Base-by-base conservation (phyloP, 2,113 vertebrate genomes). In the Nothoprocta perdicaria region DNA sequence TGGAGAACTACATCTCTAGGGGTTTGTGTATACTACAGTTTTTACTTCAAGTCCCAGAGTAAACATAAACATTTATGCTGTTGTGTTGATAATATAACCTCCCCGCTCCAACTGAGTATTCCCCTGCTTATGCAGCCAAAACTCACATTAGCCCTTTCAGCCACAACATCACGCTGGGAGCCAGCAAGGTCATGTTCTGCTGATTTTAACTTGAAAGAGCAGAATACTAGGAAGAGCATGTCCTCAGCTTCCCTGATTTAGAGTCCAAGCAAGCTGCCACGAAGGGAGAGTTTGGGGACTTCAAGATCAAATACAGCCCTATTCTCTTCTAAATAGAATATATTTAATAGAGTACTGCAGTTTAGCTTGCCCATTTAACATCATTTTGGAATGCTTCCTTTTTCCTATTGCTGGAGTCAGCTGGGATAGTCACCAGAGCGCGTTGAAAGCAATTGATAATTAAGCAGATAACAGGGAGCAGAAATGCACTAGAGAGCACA, bases 1-100 rank as follows among this genome's bases (percentile, higher is more conserved):
- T 87, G 81, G 63, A 95, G 86, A 94, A 90, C 62, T 88, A 66
- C 74, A 74, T 86, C 86, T 84, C 93, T 73, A 73, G 92, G 80
- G 84, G 48, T 72, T 75, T 50, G 40, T 84, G 53, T 73, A 40
- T 48, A 58, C 92, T 81, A 75, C 80, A 73, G 80, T 69, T 90
- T 84, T 50, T 92, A 94, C 84, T 92, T 92, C 58, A 8, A 88
- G 58, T 66, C 77, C 76, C 95, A 84, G 52, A 95, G 88, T 93
- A 96, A 95, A 90, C 66, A 93, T 90, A 94, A 95, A 95, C 90
- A 93, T 92, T 95, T 95, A 88, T 80, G 63, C 40, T 84, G 62
- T 89, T 95, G 62, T 92, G 90, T 35, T 27, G 58, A 92, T 65
- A 94, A 81, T 81, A 88, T 61, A 95, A 88, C 80, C 71, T 95